A percentile compares a stretch with the other conserved stretches of the same genome.
phyloP scores from a whole-genome alignment of 2,797 vertebrate species.

The Coilia nasus region DNA sequence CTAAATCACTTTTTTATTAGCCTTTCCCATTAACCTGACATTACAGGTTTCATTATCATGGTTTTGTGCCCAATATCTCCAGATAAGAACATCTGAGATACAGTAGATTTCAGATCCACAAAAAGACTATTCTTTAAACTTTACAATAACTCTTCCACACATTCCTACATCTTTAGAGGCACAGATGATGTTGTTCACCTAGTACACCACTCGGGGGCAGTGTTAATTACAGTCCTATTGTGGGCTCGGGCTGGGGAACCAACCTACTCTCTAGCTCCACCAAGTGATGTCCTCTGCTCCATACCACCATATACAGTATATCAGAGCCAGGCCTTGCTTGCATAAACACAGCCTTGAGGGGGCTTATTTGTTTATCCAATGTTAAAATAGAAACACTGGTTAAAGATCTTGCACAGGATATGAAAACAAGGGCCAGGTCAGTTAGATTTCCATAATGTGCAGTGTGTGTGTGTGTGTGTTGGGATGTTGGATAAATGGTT shows the following conservation, averaged over 20 bases:
- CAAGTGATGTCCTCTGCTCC: not conserved
- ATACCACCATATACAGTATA: not conserved
- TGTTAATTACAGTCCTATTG: not conserved
- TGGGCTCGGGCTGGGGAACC: not conserved
- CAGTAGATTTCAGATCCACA: not conserved
- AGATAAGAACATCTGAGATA: not conserved
- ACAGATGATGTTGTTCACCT: not conserved
- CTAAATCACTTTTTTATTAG: not conserved
- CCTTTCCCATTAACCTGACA: not conserved
- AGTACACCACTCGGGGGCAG: not conserved
- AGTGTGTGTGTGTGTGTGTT: not conserved
- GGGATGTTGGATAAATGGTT: not conserved
- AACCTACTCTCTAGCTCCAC: not conserved
- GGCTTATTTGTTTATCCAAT: slow-evolving; percentile 19
- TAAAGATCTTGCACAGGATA: not conserved
- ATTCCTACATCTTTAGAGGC: too few species aligned
- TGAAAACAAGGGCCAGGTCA: not conserved
- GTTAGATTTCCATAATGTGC: not conserved
- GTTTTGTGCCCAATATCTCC: not conserved
- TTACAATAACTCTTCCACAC: too few species aligned
- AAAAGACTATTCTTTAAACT: not conserved
- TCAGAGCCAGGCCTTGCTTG: slow-evolving; percentile 8
- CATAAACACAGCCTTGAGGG: not conserved
- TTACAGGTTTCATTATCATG: not conserved
- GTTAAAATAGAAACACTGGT: slow-evolving; percentile 20